Evolutionary conservation across 2,113 vertebrate genomes (phyloP).

Genomic region (Noctilio leporinus): DNA sequence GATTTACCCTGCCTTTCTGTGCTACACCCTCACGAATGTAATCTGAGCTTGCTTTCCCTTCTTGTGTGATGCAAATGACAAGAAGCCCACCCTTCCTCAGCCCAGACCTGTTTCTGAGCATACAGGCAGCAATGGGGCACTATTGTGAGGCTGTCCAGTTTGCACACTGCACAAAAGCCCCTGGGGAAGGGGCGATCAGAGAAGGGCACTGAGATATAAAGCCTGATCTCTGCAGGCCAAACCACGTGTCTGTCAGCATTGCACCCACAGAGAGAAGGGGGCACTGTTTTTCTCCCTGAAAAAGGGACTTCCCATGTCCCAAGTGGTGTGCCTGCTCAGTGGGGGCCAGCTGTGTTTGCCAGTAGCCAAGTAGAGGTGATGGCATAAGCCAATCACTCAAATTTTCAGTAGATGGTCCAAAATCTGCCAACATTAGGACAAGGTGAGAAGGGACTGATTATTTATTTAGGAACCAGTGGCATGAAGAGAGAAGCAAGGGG

Average conservation of each 20-base stretch:
- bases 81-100: not conserved
- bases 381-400: slow-evolving; percentile 38
- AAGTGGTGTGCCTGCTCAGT: not conserved
- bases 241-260: not conserved
- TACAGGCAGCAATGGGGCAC: not conserved
- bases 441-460: not conserved
- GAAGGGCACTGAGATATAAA: not conserved
- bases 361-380: slow-evolving; percentile 54
- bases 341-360: slow-evolving; percentile 31
- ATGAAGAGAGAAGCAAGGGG: not conserved
- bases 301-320: not conserved
- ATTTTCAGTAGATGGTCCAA: slow-evolving; percentile 20
- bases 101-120: not conserved
- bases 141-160: not conserved
- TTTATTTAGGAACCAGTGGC: not conserved
- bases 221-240: not conserved
- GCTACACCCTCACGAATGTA: not conserved
- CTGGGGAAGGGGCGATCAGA: no score
- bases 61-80: not conserved
- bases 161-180: not conserved
- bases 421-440: slow-evolving; percentile 10
- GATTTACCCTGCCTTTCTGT: not conserved
- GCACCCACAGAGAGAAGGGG: not conserved
- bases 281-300: not conserved
- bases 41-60: not conserved